These are phyloP conservation scores for Heliconius nattereri DNA, from an alignment of 1,140 invertebrate species.

Conservation along the genomic window DNA sequence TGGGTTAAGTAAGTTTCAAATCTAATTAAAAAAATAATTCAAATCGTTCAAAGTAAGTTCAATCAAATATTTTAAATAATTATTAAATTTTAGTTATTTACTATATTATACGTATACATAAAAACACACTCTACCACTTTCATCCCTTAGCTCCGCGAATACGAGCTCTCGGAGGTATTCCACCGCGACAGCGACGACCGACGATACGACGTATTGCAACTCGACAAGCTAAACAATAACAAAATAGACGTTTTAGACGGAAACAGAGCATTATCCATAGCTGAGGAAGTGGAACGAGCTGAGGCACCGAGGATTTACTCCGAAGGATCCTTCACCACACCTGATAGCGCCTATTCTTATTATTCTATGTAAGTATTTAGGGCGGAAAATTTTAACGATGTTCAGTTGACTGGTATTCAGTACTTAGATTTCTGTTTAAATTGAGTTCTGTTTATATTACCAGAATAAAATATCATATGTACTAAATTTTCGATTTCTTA, in stretches of 20 bases:
- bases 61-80: no score
- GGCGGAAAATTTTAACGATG: background rate
- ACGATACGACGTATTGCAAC: slow-evolving; percentile 87
- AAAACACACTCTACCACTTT: background rate
- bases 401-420: no score
- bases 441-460: no score
- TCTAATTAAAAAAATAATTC: no score
- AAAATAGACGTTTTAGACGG: slow-evolving; percentile 84
- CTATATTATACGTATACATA: background rate
- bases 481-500: no score
- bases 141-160: slow-evolving; percentile 87
- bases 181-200: slow-evolving; percentile 89
- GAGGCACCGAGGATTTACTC: slow-evolving; percentile 80
- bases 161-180: slow-evolving; percentile 92
- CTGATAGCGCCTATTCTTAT: slow-evolving; percentile 73
- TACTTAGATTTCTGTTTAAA: no score
- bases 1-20: no score
- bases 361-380: slow-evolving; percentile 63
- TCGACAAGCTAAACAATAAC: slow-evolving; percentile 85
- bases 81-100: no score
- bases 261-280: slow-evolving; percentile 89
- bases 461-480: no score
- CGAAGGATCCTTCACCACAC: slow-evolving; percentile 70
- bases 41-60: no score
- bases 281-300: slow-evolving; percentile 88